phyloP scores from a whole-genome alignment of 1,140 invertebrate genomes.

The Panonychus citri region DNA sequence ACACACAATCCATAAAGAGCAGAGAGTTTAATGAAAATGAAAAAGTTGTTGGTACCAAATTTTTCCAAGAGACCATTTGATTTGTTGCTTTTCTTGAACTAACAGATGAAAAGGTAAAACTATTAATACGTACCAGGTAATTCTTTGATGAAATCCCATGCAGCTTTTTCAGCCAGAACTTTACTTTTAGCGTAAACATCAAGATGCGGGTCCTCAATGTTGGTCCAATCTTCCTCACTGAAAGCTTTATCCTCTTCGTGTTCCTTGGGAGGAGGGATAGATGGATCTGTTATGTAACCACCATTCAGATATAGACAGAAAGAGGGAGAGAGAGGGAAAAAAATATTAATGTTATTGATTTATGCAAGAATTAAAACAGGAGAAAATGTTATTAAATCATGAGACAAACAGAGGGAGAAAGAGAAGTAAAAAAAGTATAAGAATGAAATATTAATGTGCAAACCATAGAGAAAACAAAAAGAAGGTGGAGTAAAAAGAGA shows the following conservation, averaged over 20 bases:
- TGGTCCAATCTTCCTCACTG: conserved; percentile 31
- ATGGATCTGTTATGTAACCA: conserved; percentile 2
- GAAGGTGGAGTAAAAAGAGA: background rate
- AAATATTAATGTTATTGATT: background rate
- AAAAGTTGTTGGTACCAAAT: too few relatives aligned
- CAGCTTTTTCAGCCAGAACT: conserved; percentile 30
- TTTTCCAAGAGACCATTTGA: too few relatives aligned
- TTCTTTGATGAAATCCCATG: conserved; percentile 32
- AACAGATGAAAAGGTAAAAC: background rate
- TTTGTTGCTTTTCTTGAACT: background rate
- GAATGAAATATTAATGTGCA: background rate
- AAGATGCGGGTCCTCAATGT: conserved; percentile 20
- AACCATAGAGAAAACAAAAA: too few relatives aligned
- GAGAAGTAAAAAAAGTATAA: background rate
- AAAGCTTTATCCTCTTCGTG: conserved; percentile 23
- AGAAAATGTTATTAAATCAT: too few relatives aligned
- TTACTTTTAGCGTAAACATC: conserved; percentile 29
- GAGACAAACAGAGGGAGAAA: background rate
- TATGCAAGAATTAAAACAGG: too few relatives aligned
- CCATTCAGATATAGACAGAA: background rate
- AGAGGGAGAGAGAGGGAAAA: background rate
- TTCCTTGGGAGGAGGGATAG: conserved; percentile 5
- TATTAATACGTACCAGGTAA: conserved; percentile 19
- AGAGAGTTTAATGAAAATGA: too few relatives aligned
- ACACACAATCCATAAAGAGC: too few relatives aligned